Evolutionary conservation across 2,888 invertebrate species (phyloP), one percentile per base, ranked within the genome.

Genomic region (Pristionchus arcanus): DNA sequence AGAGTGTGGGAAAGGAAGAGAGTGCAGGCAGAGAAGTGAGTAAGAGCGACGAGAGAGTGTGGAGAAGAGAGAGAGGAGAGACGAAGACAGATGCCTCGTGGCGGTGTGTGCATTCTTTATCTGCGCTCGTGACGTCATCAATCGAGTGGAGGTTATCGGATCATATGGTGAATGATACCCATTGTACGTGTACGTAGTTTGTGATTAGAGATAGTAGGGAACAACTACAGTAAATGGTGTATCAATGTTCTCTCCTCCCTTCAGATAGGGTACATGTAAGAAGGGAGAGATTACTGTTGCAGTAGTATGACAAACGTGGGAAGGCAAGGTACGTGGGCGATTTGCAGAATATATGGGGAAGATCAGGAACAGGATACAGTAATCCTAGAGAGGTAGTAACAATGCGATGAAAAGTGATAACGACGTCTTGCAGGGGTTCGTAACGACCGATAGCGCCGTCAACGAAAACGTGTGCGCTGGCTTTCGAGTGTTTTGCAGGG

Each of bases 71-170:
- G 63, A 63, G 63, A 37, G 19, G 31, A 68, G 68, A 31, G 68
- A 31, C 5, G 11, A 34, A 68, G 68, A 68, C 31, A 68, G 28
- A 77, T 28, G 81, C 81, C 81, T 81, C 81, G 81, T 81, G 81
- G 81, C 49, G n/a, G n/a, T 81, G 81, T 49, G 81, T 77, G 68
- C 74, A 74, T 53, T 81, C 81, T 81, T 81, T 81, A 81, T 81
- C 81, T 42, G 49, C 11, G 74, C 68, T 37, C 34, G 81, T 81
- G 81, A 53, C 81, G 81, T 81, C 81, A 81, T 53, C 53, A 81
- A 28, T 81, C 49, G 49, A 81, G 37, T 1, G 42, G 81, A 81
- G 81, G 81, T 53, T 81, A 81, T 81, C 81, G 49, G 49, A 81
- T 81, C 81, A 81, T 53, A 81, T 81, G 81, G 81, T 77, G 37